Base-by-base conservation (phyloP, 2,888 invertebrate genomes). In the Lasioglossum marginatum region DNA sequence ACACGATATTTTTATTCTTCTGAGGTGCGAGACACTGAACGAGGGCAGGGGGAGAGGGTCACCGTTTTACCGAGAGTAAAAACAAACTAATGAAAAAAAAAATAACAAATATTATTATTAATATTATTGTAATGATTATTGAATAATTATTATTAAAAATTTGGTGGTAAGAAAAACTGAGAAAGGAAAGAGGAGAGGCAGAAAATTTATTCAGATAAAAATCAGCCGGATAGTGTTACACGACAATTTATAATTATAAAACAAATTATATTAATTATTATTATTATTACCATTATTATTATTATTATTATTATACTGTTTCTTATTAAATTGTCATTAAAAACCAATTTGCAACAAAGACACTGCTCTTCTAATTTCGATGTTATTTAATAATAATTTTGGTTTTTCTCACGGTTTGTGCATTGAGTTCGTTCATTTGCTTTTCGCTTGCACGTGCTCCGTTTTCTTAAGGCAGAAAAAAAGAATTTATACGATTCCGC, bases 281-380 rank as follows among this genome's bases (percentile, higher is more conserved):
- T 68, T 68, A 68, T 34, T 66, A 34, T 34, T 34, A 93, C 90
- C 90, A 91, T 90, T 91, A 92, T 90, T 88, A 92, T 92, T 92
- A 93, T 80, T 92, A 93, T 88, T 88, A 94, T 92, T 94, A 94
- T 94, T n/a, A 57, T 94, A 94, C 93, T 92, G 94, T 94, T 95
- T 94, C 93, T 93, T 94, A 94, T 94, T 95, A 95, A 94, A 94
- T 94, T 94, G 93, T 94, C 93, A 94, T 94, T 94, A 94, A 94
- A 94, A 94, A 94, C 92, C 92, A 93, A 93, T 91, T 91, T 91
- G 91, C 91, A 91, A 91, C 80, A 91, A 90, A 91, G 88, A 90
- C 82, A 79, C 23, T 88, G 88, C 89, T 86, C 89, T 91, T 79
- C 82, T 90, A 90, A 91, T 90, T 91, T 88, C 85, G 48, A 81